Evolutionary conservation across 2,797 vertebrate genomes (phyloP).

Genomic region (Lepilemur septentrionalis): DNA sequence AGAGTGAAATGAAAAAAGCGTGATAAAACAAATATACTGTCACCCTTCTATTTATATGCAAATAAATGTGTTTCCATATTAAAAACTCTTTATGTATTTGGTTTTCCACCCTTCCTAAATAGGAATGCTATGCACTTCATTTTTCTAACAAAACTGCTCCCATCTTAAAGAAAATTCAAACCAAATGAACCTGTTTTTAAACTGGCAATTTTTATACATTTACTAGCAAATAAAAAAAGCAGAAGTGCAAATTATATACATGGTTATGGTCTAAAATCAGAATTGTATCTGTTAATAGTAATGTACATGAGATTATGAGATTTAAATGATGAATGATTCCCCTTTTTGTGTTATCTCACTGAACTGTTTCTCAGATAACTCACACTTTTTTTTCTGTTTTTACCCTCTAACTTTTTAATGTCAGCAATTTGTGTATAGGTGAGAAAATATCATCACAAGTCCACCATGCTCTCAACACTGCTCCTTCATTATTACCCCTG

Average conservation of each 20-base stretch:
- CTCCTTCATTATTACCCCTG: not conserved
- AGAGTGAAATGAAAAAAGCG: not conserved
- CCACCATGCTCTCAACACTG: not conserved
- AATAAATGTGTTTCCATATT: not conserved
- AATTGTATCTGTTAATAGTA: not conserved
- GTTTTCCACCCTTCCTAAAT: not conserved
- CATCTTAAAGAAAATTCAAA: conserved; percentile 28
- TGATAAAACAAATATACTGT: not conserved
- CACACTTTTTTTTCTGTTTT: not conserved
- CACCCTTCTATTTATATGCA: not conserved
- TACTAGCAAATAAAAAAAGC: not conserved
- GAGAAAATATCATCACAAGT: not conserved
- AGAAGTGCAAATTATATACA: not conserved
- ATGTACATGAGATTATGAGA: not conserved
- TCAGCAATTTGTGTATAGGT: not conserved
- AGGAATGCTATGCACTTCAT: not conserved
- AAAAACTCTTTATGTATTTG: conserved; percentile 1
- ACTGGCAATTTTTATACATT: not conserved
- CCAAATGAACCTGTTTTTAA: not conserved
- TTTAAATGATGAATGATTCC: not conserved
- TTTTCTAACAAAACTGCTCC: not conserved
- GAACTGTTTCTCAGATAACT: not conserved
- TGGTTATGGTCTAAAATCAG: not conserved
- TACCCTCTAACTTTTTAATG: not conserved
- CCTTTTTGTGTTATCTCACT: not conserved